phyloP scores from a whole-genome alignment of 2,113 vertebrate species.

The Sinocyclocheilus maitianheensis region DNA sequence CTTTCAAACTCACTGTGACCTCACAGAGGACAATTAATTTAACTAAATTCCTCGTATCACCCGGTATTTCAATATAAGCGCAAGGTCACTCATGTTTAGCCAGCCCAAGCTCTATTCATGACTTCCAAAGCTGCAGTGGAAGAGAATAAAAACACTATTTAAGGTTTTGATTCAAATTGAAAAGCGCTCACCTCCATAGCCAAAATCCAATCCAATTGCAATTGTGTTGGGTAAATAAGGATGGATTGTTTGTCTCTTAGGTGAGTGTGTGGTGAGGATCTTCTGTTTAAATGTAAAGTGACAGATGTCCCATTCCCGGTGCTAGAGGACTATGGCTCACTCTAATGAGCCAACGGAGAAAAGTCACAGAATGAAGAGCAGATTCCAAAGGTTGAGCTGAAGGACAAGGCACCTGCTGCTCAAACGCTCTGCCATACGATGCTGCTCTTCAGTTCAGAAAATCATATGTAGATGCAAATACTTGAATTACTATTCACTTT shows the following conservation, averaged over 20 bases:
- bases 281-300: constrained; percentile 72
- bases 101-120: constrained; percentile 26
- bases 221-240: constrained; percentile 75
- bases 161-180: constrained; percentile 68
- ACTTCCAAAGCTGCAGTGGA: constrained; percentile 46
- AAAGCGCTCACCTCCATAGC: constrained; percentile 69
- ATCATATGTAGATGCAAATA: not conserved
- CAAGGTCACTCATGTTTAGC: constrained; percentile 44
- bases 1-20: constrained; percentile 9
- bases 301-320: constrained; percentile 64
- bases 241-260: constrained; percentile 76
- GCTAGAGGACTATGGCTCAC: constrained; percentile 52
- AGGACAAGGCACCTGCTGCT: constrained; percentile 50
- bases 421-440: constrained; percentile 2
- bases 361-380: constrained; percentile 60
- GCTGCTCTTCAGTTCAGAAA: not conserved
- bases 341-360: constrained; percentile 62
- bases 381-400: constrained; percentile 56
- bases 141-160: constrained; percentile 65
- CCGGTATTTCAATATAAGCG: constrained; percentile 40
- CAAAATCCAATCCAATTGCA: constrained; percentile 75
- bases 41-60: constrained; percentile 41
- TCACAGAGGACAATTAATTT: constrained; percentile 44
- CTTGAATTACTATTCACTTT: not conserved
- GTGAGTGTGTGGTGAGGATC: constrained; percentile 63